A percentile compares a stretch with the other conserved stretches of the same genome.
These are phyloP conservation scores for Choloepus hoffmanni DNA, from an alignment of 2,113 vertebrate genomes.

Conservation along the genomic window DNA sequence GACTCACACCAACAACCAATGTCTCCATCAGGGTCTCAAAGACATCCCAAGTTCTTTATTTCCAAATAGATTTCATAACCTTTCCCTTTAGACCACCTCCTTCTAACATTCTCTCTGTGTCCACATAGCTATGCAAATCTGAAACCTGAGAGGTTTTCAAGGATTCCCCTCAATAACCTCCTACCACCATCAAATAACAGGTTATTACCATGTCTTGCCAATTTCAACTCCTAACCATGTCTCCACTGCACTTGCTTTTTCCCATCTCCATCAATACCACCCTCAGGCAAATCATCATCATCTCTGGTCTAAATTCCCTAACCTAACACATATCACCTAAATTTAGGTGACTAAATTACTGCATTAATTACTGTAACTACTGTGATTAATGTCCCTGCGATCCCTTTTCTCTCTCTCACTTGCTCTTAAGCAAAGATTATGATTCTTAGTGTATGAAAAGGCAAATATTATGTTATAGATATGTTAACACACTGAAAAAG, in stretches of 20 bases:
- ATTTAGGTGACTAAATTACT: too few species aligned
- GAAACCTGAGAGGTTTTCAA: background rate
- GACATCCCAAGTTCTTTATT: background rate
- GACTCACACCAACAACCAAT: background rate
- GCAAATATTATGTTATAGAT: too few species aligned
- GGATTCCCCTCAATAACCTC: too few species aligned
- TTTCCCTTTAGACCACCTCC: background rate
- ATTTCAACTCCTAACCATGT: background rate
- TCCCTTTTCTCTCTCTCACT: background rate
- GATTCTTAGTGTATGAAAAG: too few species aligned
- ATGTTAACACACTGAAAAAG: too few species aligned
- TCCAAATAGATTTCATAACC: background rate
- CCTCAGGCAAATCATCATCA: accelerated
- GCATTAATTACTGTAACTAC: too few species aligned
- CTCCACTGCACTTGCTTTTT: too few species aligned
- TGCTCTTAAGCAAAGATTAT: background rate
- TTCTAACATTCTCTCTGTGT: accelerated
- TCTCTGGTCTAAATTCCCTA: background rate
- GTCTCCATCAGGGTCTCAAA: background rate
- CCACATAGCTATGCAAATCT: background rate
- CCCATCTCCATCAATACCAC: background rate
- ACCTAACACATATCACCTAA: too few species aligned
- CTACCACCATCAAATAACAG: background rate
- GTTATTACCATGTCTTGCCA: background rate
- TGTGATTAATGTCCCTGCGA: too few species aligned